Percentiles rank a stretch among this genome's conserved stretches.
These are phyloP conservation scores for Fringilla coelebs DNA, from an alignment of 2,797 vertebrate species.

Conservation along the genomic window DNA sequence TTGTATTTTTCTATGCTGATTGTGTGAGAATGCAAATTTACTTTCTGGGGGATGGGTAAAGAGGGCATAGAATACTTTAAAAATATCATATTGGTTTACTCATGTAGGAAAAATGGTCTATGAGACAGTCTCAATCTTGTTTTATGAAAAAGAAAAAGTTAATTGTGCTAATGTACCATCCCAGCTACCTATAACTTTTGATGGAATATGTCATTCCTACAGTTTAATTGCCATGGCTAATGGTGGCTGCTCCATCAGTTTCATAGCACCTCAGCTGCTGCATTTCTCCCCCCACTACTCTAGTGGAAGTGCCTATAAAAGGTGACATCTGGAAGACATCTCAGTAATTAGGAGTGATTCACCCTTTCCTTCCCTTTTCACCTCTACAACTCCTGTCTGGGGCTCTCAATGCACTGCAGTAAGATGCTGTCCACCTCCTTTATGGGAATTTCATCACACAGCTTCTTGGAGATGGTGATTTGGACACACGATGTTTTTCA, in stretches of 20 bases:
- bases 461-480: not conserved
- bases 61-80: not conserved
- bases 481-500: not conserved
- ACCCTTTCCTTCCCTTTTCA: not conserved
- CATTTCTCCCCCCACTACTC: fast-evolving
- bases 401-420: not conserved
- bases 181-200: not conserved
- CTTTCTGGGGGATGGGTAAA: not conserved
- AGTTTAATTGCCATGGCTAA: not conserved
- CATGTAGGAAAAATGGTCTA: not conserved
- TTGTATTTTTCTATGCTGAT: not conserved
- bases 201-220: not conserved
- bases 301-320: not conserved
- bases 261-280: not conserved
- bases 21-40: not conserved
- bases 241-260: not conserved
- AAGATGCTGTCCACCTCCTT: not conserved
- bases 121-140: not conserved
- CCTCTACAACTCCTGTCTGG: not conserved
- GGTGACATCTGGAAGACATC: not conserved
- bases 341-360: not conserved
- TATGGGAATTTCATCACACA: not conserved
- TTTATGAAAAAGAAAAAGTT: not conserved
- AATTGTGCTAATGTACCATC: not conserved
- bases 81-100: not conserved